Evolutionary conservation across 2,888 invertebrate genomes (phyloP).

Genomic region (Drosophila ezoana): DNA sequence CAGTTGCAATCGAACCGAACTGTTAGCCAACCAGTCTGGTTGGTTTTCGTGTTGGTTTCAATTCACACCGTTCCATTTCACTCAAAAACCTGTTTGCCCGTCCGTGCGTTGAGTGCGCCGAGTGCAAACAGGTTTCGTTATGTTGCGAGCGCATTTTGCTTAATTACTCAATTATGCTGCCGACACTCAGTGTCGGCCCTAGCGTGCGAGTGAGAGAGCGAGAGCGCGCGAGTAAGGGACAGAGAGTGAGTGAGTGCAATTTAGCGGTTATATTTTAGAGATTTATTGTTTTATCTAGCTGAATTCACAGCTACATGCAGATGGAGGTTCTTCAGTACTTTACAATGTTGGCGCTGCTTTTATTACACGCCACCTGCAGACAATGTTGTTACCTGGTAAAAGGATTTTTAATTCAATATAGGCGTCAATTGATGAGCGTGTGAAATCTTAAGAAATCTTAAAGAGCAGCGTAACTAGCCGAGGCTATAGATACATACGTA

Average conservation of each 20-base stretch:
- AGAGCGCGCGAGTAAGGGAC: neutral
- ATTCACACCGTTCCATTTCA: slow-evolving; percentile 27
- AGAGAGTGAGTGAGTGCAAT: slow-evolving; percentile 45
- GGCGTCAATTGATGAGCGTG: slow-evolving; percentile 61
- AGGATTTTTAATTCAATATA: slow-evolving; percentile 18
- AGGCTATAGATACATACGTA: neutral
- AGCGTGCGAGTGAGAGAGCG: slow-evolving; percentile 1
- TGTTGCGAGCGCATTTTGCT: slow-evolving; percentile 56
- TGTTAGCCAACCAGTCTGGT: slow-evolving; percentile 15
- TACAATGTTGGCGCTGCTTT: slow-evolving; percentile 54
- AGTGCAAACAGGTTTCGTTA: slow-evolving; percentile 66
- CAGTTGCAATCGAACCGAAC: slow-evolving; percentile 38
- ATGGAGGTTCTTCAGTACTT: slow-evolving; percentile 41
- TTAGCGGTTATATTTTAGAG: slow-evolving; percentile 57
- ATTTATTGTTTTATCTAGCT: slow-evolving; percentile 72
- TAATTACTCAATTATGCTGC: slow-evolving; percentile 76
- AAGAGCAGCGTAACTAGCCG: slow-evolving; percentile 8
- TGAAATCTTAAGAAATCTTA: slow-evolving; percentile 50
- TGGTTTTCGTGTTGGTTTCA: slow-evolving; percentile 40
- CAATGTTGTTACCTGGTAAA: slow-evolving; percentile 19
- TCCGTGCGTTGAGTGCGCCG: slow-evolving; percentile 8
- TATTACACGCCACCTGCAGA: slow-evolving; percentile 24
- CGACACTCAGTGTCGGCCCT: slow-evolving; percentile 14
- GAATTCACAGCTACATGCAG: slow-evolving; percentile 55
- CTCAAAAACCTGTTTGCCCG: slow-evolving; percentile 60